Conservation (phyloP, 2,113 vertebrate species). For the Sinosuthora webbiana region DNA sequence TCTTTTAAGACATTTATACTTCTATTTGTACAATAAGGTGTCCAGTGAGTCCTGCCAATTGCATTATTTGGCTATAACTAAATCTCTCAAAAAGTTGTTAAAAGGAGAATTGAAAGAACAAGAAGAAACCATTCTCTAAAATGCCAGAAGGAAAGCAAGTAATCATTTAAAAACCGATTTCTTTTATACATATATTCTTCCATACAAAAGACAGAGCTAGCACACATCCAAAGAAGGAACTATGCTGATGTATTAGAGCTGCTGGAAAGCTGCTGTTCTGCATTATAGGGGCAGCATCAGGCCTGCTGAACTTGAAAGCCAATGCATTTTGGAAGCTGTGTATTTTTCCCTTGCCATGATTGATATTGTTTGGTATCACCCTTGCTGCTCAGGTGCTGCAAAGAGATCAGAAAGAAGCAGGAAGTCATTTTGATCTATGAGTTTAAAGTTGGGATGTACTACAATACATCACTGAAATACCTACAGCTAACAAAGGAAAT, state of each 20-base stretch:
- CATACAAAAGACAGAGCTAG: neutral
- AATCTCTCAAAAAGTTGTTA: neutral
- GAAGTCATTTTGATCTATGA: neutral
- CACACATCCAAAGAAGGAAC: neutral
- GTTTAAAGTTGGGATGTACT: neutral
- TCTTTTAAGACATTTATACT: neutral
- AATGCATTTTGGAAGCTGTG: neutral
- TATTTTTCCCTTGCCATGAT: neutral
- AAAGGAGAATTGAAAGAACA: neutral
- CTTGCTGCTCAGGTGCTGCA: neutral
- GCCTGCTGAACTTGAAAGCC: neutral
- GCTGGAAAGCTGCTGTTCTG: neutral
- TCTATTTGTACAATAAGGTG: neutral
- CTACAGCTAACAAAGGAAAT: neutral
- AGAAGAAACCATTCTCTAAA: neutral
- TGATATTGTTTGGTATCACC: fast-evolving
- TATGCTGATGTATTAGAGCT: neutral
- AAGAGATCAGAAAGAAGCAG: neutral
- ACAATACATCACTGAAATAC: neutral
- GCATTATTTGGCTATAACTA: neutral
- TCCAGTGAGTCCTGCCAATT: neutral
- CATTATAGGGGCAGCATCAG: neutral
- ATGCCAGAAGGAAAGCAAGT: neutral
- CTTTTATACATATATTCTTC: neutral
- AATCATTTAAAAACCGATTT: neutral